Evolutionary conservation across 2,888 invertebrate genomes (phyloP).

Genomic region (Ichneumoninae sp.): DNA sequence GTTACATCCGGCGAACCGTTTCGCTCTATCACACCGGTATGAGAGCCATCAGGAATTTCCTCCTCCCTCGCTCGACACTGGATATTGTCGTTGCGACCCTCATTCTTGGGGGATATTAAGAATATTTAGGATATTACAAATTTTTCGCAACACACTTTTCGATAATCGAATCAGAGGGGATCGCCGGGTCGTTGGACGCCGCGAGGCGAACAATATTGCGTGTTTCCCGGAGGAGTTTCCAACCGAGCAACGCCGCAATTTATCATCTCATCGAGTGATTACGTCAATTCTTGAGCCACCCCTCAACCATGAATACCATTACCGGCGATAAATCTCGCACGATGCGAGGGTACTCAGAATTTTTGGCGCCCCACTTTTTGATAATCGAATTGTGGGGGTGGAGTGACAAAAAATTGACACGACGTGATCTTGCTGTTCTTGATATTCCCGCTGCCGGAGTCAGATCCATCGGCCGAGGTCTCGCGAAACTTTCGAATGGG

Average conservation of each 20-base stretch:
- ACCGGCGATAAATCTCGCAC: no score
- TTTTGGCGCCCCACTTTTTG: no score
- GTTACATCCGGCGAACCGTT: no score
- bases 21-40: no score
- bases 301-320: background rate
- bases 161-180: no score
- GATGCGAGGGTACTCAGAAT: no score
- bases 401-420: background rate
- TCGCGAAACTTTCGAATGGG: conserved; percentile 71
- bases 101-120: no score
- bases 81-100: background rate
- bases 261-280: conserved; percentile 36
- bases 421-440: background rate
- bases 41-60: no score
- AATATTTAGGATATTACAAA: no score
- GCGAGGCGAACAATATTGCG: background rate
- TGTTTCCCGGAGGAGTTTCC: background rate
- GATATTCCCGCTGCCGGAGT: background rate
- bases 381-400: background rate
- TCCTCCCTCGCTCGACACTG: no score
- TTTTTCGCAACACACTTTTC: no score
- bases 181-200: background rate
- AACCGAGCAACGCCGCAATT: conserved; percentile 17
- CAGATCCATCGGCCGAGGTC: conserved; percentile 18
- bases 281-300: conserved; percentile 5